Percentiles rank a stretch among this genome's conserved stretches.
Conservation (phyloP, 2,113 vertebrate species). For the Thryonomys swinderianus region DNA sequence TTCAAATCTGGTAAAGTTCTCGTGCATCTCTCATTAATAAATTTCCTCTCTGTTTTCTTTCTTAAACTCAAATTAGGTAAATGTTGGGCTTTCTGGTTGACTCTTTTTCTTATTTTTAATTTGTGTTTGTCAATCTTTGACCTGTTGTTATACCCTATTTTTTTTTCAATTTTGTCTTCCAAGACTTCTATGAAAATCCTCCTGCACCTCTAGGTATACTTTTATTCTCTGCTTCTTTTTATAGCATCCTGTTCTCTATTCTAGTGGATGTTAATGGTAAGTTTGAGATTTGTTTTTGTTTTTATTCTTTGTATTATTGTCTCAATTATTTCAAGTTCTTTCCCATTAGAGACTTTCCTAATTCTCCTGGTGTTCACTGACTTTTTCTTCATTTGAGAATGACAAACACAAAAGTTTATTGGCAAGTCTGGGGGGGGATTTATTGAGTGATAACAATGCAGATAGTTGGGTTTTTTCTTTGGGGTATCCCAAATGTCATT, state of each 20-base stretch:
- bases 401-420: background rate
- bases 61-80: background rate
- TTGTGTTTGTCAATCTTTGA: background rate
- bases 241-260: background rate
- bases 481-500: background rate
- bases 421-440: background rate
- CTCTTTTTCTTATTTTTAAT: background rate
- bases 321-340: background rate
- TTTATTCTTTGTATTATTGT: background rate
- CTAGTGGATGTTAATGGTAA: background rate
- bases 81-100: background rate
- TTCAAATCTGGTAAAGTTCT: background rate
- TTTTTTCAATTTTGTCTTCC: background rate
- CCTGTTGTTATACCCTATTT: background rate
- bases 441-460: background rate
- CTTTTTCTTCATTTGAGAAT: background rate
- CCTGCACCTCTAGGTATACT: background rate
- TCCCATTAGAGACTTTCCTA: background rate
- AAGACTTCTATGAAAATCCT: background rate
- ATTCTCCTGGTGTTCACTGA: background rate
- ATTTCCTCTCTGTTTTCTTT: background rate
- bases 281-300: background rate
- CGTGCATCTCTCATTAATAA: background rate
- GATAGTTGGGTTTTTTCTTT: background rate
- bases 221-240: conserved; percentile 10